Base-by-base conservation (phyloP, 1,140 invertebrate genomes). In the Pachypsylla venusta region DNA sequence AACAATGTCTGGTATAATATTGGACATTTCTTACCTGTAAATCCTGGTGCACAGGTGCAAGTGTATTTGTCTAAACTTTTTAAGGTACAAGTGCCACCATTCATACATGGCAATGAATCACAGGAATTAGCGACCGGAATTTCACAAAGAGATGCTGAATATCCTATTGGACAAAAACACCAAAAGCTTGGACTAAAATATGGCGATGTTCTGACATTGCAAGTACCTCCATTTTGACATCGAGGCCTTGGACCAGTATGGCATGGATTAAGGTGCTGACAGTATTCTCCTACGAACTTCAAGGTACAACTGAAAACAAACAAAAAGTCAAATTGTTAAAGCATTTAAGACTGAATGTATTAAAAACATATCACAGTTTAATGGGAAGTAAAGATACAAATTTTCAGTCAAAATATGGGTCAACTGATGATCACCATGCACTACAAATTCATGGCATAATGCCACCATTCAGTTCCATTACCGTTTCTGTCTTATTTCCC, bases 201-300 rank as follows among this genome's bases (percentile, higher is more conserved):
- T 24, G 74, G 74, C 13, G 80, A 81, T 57, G 82, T 79, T 54
- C 80, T 75, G 20, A 93, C 88, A 59, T 83, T 74, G 71, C 94
- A 97, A 1, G 86, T 87, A 53, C 92, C 93, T 3, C 90, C 90
- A 71, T 98, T 97, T 71, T 93, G 89, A 73, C 88, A 93, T 42
- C 88, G 80, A 10, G 75, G 73, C 22, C 79, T 80, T 0, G 81
- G 80, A 3, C 83, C 87, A 53, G 87, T 90, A 67, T 87, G 80
- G 71, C 93, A 98, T 1, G 93, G 93, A 74, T 96, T 95, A 60
- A 81, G 75, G 70, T 92, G 82, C 68, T 96, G 87, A 69, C 93
- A 98, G 74, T 90, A 95, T 70, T 94, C 89, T 63, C 93, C 93
- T 40, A 93, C 87, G 74, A 84, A 93, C 69, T 84, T 81, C 19